Evolutionary conservation across 2,888 invertebrate genomes (phyloP).

Genomic region (Thera obeliscata): DNA sequence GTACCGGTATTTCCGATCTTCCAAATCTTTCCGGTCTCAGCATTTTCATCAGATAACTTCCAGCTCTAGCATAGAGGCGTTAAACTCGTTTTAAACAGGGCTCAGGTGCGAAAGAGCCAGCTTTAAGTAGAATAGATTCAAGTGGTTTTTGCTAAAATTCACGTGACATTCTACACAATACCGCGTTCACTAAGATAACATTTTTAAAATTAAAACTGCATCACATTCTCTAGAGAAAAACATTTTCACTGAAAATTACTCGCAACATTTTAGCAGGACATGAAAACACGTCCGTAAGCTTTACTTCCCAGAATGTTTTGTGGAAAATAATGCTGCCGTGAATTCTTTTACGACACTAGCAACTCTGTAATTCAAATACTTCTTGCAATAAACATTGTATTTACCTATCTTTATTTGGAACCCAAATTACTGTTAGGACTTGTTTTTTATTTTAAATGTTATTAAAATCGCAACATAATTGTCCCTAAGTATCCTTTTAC

Average conservation of each 20-base stretch:
- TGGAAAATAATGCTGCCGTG: conserved; percentile 1
- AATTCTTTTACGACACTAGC: neutral
- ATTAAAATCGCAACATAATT: too few species aligned
- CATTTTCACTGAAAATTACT: conserved; percentile 25
- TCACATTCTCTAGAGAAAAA: conserved; percentile 18
- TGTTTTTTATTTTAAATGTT: neutral
- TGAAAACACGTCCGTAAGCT: conserved; percentile 13
- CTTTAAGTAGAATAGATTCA: conserved; percentile 77
- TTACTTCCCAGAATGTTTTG: conserved; percentile 9
- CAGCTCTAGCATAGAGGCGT: conserved; percentile 64
- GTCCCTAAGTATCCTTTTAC: too few species aligned
- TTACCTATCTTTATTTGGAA: neutral
- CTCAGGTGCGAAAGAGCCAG: conserved; percentile 76
- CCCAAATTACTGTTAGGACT: neutral
- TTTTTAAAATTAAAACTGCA: conserved; percentile 29
- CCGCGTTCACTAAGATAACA: conserved; percentile 26
- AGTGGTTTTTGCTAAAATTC: conserved; percentile 51
- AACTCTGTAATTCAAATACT: neutral
- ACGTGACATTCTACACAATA: conserved; percentile 48
- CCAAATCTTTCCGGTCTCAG: conserved; percentile 8
- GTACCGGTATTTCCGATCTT: conserved; percentile 2
- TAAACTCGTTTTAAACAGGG: conserved; percentile 77
- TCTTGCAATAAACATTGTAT: neutral
- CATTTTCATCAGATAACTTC: neutral
- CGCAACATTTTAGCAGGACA: conserved; percentile 16